Evolutionary conservation across 2,888 invertebrate species (phyloP).

Genomic region (Acheta domesticus): DNA sequence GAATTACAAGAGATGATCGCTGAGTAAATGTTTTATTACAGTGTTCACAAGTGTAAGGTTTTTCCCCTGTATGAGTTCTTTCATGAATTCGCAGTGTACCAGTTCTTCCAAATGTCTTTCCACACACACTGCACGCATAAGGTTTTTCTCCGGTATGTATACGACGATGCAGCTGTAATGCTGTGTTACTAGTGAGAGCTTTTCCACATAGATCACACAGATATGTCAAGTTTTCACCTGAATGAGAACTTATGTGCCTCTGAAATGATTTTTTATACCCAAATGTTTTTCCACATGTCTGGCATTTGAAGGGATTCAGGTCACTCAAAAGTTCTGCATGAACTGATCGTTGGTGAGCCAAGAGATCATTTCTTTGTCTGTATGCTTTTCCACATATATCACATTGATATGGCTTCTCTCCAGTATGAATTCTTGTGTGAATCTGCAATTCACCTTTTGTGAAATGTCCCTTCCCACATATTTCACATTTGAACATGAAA

Average conservation of each 20-base stretch:
- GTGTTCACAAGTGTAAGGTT: conserved; percentile 51
- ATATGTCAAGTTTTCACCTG: conserved; percentile 26
- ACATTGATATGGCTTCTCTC: conserved; percentile 33
- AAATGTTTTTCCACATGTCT: conserved; percentile 32
- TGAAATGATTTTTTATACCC: conserved; percentile 34
- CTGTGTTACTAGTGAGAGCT: conserved; percentile 52
- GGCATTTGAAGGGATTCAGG: conserved; percentile 31
- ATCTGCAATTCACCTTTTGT: conserved; percentile 34
- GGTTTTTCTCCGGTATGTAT: conserved; percentile 58
- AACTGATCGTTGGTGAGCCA: conserved; percentile 34
- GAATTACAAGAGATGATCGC: conserved; percentile 53
- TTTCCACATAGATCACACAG: conserved; percentile 35
- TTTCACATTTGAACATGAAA: conserved; percentile 31
- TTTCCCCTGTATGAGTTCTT: conserved; percentile 52
- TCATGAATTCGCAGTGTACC: conserved; percentile 50
- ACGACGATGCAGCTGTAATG: conserved; percentile 54
- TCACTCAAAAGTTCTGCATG: conserved; percentile 30
- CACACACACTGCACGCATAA: conserved; percentile 50
- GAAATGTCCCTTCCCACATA: conserved; percentile 34
- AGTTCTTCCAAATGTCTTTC: conserved; percentile 50
- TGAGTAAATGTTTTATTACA: conserved; percentile 55
- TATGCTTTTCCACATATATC: conserved; percentile 34
- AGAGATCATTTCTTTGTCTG: conserved; percentile 31
- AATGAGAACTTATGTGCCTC: conserved; percentile 32
- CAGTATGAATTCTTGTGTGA: conserved; percentile 35